Base-by-base conservation (phyloP, 2,113 vertebrate species). In the Lichenostomus cassidix region DNA sequence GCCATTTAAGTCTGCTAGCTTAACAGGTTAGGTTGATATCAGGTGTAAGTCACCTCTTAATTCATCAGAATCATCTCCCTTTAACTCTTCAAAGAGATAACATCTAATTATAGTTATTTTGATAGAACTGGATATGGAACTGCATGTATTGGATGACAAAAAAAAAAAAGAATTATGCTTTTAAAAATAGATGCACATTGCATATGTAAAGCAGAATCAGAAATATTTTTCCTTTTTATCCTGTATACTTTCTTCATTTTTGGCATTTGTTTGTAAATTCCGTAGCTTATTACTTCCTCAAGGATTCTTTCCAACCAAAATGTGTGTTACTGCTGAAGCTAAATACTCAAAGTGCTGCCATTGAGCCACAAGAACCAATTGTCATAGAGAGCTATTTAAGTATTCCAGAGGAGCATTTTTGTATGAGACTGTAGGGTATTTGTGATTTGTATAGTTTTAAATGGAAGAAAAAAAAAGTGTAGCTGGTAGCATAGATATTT, bases 361-460 rank as follows among this genome's bases (percentile, higher is more conserved):
- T 96, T 96, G 95, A 96, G 89, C 64, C 94, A 94, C 52, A 78
- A 58, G 64, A 97, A 60, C 25, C 39, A 96, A 80, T 97, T 97
- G 95, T 94, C 84, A 93, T 58, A 82, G 68, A 93, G 33, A 96
- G 35, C 41, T 95, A 44, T 81, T 96, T 94, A 96, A 91, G 83
- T 74, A 94, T 93, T 96, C 65, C 29, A 68, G n/a, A 78, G 37
- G 46, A 96, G 28, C 13, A 67, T 65, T 93, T 97, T 92, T 49
- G 11, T 95, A 77, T 89, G 63, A 80, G 70, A 67, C 55, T 68
- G 63, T 70, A 93, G 49, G 10, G 53, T 91, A 81, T 94, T 95
- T 97, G 64, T 75, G 87, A 92, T 91, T 71, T 58, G 46, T 69
- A 87, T 47, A 52, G 24, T 70, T 92, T 96, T 94, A 94, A 83